These are phyloP conservation scores for Pampusana beccarii DNA, from an alignment of 2,113 vertebrate genomes.

Conservation along the genomic window DNA sequence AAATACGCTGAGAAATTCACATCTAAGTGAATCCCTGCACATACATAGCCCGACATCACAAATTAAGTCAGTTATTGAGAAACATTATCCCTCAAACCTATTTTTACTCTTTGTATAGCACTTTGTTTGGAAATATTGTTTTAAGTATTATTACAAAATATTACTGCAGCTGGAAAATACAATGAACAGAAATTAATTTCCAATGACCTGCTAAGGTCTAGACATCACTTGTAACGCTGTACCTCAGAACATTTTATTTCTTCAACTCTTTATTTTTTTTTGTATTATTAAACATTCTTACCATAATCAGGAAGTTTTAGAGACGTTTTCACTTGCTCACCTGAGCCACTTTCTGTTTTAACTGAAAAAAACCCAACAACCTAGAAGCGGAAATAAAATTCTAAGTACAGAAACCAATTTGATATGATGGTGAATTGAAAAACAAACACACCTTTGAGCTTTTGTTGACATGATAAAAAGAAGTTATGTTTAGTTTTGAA, in stretches of 20 bases:
- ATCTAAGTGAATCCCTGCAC: background rate
- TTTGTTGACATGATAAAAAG: background rate
- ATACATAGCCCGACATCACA: background rate
- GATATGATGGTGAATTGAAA: background rate
- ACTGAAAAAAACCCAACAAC: background rate
- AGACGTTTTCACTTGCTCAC: background rate
- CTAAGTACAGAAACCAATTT: background rate
- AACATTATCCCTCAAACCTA: background rate
- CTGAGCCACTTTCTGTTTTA: background rate
- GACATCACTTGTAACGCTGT: background rate
- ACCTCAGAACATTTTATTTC: background rate
- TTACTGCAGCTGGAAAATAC: background rate
- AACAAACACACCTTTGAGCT: background rate
- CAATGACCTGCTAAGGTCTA: background rate
- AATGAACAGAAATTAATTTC: background rate
- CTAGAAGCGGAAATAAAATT: background rate
- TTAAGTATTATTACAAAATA: background rate
- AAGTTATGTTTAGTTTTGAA: background rate
- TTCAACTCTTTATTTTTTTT: background rate
- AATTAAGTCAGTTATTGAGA: background rate
- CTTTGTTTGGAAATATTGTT: background rate
- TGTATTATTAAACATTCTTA: background rate
- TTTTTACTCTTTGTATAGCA: background rate
- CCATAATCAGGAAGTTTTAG: slow-evolving; percentile 6
- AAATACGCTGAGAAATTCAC: background rate